phyloP scores from a whole-genome alignment of 2,888 invertebrate species.

The Rutpela maculata region DNA sequence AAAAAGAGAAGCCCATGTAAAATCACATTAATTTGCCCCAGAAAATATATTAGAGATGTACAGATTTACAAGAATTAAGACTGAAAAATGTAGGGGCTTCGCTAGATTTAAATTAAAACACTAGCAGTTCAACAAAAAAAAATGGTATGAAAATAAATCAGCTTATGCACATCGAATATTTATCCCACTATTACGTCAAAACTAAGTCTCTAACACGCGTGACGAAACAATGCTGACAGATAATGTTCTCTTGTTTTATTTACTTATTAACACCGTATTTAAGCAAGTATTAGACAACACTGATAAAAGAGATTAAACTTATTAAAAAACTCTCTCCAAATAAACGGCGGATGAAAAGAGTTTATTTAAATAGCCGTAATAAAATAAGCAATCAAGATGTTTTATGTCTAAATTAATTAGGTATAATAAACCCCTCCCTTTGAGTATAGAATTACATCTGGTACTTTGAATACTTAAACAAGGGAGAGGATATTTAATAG shows the following conservation, averaged over 20 bases:
- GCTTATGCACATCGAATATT: not conserved
- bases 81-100: too few species aligned
- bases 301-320: slow-evolving; percentile 25
- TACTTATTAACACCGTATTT: slow-evolving; percentile 11
- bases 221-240: not conserved
- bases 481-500: not conserved
- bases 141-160: too few species aligned
- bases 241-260: slow-evolving; percentile 14
- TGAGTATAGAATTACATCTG: slow-evolving; percentile 1
- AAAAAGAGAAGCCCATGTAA: too few species aligned
- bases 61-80: too few species aligned
- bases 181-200: not conserved
- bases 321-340: slow-evolving; percentile 30
- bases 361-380: slow-evolving; percentile 22
- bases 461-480: not conserved
- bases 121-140: too few species aligned
- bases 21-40: too few species aligned
- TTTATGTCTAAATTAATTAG: slow-evolving; percentile 18
- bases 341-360: slow-evolving; percentile 8
- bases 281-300: slow-evolving; percentile 14
- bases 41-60: too few species aligned
- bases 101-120: too few species aligned
- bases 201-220: not conserved
- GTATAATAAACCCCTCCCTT: slow-evolving; percentile 12
- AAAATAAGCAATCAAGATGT: slow-evolving; percentile 7